These are phyloP conservation scores for Pipra filicauda DNA, from an alignment of 2,113 vertebrate species.

Conservation along the genomic window DNA sequence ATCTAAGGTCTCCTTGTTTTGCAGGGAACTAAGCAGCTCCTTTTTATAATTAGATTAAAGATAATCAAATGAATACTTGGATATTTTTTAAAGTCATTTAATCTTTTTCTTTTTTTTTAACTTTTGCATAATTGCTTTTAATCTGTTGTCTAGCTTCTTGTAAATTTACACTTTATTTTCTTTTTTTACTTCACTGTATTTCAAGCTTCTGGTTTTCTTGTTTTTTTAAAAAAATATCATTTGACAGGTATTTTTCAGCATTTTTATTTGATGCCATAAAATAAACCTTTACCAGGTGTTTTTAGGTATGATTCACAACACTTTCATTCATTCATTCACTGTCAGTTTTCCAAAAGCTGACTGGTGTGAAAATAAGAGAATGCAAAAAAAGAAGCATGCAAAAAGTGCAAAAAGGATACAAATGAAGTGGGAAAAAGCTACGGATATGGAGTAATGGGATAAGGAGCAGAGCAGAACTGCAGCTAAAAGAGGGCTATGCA, in stretches of 20 bases:
- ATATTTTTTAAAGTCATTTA: slow-evolving; percentile 75
- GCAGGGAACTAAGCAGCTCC: slow-evolving; percentile 61
- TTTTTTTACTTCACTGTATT: not conserved
- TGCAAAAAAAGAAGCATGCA: not conserved
- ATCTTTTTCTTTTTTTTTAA: not conserved
- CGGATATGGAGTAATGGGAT: not conserved
- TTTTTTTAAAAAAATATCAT: not conserved
- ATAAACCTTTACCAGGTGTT: slow-evolving; percentile 40
- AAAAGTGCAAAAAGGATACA: not conserved
- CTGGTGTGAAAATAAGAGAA: not conserved
- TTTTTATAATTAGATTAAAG: slow-evolving; percentile 80
- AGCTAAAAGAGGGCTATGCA: not conserved
- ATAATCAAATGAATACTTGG: slow-evolving; percentile 76
- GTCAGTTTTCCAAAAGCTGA: not conserved
- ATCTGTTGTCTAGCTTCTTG: slow-evolving; percentile 32
- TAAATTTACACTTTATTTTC: slow-evolving; percentile 33
- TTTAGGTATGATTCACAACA: not conserved
- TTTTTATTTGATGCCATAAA: slow-evolving; percentile 58
- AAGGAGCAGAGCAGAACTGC: not conserved
- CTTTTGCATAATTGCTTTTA: slow-evolving; percentile 40
- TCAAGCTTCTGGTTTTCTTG: slow-evolving; percentile 45
- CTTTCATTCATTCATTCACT: slow-evolving; percentile 1
- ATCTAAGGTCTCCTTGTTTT: slow-evolving; percentile 79
- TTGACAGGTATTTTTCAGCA: slow-evolving; percentile 50
- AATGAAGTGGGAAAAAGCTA: not conserved